A percentile compares a stretch with the other conserved stretches of the same genome.
phyloP scores from a whole-genome alignment of 2,113 vertebrate species.

The Synodontis membranacea region DNA sequence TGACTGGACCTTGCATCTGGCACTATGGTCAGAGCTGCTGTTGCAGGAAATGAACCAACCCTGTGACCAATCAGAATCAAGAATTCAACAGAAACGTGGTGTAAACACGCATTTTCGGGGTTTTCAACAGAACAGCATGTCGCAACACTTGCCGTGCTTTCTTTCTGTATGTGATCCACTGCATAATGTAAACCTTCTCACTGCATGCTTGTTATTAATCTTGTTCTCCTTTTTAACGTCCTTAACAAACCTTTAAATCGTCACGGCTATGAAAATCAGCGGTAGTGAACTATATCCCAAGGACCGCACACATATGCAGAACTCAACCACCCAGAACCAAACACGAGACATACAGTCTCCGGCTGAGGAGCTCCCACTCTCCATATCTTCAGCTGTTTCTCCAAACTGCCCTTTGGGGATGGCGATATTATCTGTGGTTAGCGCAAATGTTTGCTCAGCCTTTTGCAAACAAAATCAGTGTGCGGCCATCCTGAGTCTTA shows the following conservation, averaged over 20 bases:
- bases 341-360: slow-evolving; percentile 37
- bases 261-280: neutral
- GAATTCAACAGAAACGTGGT: neutral
- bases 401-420: slow-evolving; percentile 54
- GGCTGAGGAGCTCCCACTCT: slow-evolving; percentile 19
- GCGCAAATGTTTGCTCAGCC: slow-evolving; percentile 67
- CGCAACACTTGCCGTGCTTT: neutral
- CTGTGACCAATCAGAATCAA: neutral
- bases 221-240: slow-evolving; percentile 32
- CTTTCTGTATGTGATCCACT: neutral
- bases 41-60: neutral
- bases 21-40: neutral
- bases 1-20: neutral
- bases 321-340: slow-evolving; percentile 29
- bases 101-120: neutral
- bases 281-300: slow-evolving; percentile 14
- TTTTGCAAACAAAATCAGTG: slow-evolving; percentile 56
- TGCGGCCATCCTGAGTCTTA: slow-evolving; percentile 43
- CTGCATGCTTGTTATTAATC: neutral
- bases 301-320: slow-evolving; percentile 19
- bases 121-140: neutral
- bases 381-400: slow-evolving; percentile 14
- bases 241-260: neutral
- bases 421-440: slow-evolving; percentile 67
- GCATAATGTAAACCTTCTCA: neutral